Evolutionary conservation across 2,888 invertebrate genomes (phyloP), one percentile per base, ranked within the genome.

Genomic region (Antheraea assamensis): DNA sequence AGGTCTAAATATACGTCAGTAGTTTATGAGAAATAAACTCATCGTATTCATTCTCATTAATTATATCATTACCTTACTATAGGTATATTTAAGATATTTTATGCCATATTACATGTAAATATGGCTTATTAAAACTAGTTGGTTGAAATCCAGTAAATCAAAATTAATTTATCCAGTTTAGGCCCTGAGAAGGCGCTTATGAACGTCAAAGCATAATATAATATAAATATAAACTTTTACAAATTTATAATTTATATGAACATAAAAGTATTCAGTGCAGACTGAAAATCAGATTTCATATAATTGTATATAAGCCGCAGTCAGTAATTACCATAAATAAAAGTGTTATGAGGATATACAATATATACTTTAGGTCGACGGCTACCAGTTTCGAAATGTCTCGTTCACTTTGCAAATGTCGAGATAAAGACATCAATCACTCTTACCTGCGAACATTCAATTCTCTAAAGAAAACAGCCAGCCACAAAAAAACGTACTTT

Each of bases 341-440:
- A 66, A n/a, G n/a, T 27, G 35, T 19, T 66, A 31, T 66, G 31
- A 21, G 21, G 17, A 19, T 31, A 66, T 31, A 66, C 35, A 66
- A 17, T 66, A 35, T 70, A 8, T 68, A 35, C 58, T 77, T 76
- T 75, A 70, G 75, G 71, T 73, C 76, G 79, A 75, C 75, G 73
- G 73, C 77, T 77, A 74, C 75, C 78, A 78, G 84, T 85, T 85
- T 87, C 81, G 80, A 84, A 89, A 86, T 83, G 85, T 85, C 85
- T 82, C 82, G 80, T 82, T 79, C 82, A 82, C 83, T 87, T 87
- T 86, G 83, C 85, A 86, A 88, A 85, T 85, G 84, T 85, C 85
- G 83, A 85, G 83, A 86, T 86, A 84, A 87, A 88, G 84, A 85
- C 87, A 89, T 90, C 89, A 89, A 90, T 90, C 90, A 89, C 85